Evolutionary conservation across 2,113 vertebrate genomes (phyloP).

Genomic region (Bothrops jararaca): DNA sequence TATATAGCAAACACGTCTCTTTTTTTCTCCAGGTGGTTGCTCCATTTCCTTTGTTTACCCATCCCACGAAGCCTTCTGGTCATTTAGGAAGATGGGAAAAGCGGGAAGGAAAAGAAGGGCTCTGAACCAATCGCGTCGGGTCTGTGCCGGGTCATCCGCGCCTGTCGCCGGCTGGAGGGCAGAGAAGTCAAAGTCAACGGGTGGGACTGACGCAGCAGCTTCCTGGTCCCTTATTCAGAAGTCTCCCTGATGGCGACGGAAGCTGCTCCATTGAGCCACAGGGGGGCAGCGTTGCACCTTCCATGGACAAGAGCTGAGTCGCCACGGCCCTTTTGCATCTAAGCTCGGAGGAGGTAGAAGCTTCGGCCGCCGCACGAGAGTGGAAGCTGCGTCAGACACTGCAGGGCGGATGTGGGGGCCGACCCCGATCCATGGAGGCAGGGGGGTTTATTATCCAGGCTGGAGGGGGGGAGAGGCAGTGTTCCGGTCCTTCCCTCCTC

Average conservation of each 20-base stretch:
- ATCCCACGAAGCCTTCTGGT: background rate
- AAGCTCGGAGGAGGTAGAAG: background rate
- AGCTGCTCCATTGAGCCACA: background rate
- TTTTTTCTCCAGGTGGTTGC: background rate
- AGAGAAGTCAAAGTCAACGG: too few species aligned
- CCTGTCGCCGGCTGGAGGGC: background rate
- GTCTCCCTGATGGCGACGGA: background rate
- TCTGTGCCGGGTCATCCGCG: background rate
- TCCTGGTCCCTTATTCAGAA: background rate
- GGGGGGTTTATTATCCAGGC: too few species aligned
- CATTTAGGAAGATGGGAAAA: background rate
- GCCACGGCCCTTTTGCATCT: too few species aligned
- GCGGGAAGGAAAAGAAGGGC: background rate
- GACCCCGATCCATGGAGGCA: background rate
- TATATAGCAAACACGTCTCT: background rate
- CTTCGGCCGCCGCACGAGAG: background rate
- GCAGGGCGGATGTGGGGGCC: background rate
- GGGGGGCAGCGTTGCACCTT: background rate
- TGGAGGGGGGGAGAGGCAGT: too few species aligned
- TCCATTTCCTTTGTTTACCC: too few species aligned
- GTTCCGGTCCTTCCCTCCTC: too few species aligned
- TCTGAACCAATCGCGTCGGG: too few species aligned
- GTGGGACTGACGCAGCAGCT: background rate
- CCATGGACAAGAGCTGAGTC: too few species aligned
- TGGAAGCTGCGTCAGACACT: background rate